phyloP scores from a whole-genome alignment of 2,888 invertebrate species.

The Eupithecia dodoneata region DNA sequence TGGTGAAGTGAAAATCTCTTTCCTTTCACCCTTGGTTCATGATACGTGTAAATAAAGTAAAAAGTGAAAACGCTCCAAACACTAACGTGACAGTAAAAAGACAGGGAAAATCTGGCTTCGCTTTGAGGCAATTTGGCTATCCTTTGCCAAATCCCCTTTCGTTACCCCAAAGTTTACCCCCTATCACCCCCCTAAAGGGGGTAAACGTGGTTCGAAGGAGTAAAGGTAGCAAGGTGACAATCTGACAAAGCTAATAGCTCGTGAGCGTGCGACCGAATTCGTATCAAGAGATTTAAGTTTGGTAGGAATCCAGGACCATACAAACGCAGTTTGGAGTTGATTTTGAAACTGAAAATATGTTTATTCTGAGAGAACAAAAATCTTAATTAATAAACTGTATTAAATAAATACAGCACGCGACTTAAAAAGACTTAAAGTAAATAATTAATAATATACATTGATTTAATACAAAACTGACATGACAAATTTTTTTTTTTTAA shows the following conservation, averaged over 20 bases:
- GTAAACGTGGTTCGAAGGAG: constrained; percentile 2
- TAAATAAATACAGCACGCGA: no score
- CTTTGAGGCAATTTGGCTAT: constrained; percentile 5
- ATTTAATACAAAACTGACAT: no score
- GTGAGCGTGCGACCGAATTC: constrained; percentile 28
- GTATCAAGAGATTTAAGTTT: neutral
- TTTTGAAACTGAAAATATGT: neutral
- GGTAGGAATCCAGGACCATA: neutral
- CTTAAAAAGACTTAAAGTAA: no score
- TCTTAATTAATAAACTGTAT: no score
- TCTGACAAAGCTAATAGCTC: constrained; percentile 36
- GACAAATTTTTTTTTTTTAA: no score
- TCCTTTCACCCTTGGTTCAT: neutral
- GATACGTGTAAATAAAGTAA: neutral
- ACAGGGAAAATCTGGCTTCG: constrained; percentile 4
- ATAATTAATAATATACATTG: no score
- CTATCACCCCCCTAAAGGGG: neutral
- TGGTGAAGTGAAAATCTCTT: neutral
- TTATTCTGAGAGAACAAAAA: no score
- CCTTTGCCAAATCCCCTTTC: constrained; percentile 3
- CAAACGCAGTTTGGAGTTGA: neutral
- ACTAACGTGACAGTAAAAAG: neutral
- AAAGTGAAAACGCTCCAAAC: neutral
- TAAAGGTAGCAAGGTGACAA: constrained; percentile 19
- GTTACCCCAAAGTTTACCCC: neutral